Percentiles rank a stretch among this genome's conserved stretches.
phyloP scores from a whole-genome alignment of 2,888 invertebrate species.

The Acleris holmiana region DNA sequence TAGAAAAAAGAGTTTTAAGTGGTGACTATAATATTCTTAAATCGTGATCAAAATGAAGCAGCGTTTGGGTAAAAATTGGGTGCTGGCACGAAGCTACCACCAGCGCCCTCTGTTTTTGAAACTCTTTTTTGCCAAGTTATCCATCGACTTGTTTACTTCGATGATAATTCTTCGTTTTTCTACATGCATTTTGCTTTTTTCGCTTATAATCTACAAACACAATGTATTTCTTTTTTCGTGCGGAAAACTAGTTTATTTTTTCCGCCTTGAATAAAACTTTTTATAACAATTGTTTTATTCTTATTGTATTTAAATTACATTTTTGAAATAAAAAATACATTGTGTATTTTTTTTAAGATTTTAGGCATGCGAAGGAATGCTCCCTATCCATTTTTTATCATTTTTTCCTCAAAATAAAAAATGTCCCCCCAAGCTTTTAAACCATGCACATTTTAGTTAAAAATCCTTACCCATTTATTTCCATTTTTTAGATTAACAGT shows the following conservation, averaged over 20 bases:
- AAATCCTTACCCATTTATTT: not conserved
- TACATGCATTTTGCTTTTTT: conserved; percentile 29
- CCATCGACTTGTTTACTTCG: not conserved
- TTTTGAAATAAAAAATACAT: not conserved
- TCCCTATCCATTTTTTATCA: conserved; percentile 27
- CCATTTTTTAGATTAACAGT: conserved; percentile 25
- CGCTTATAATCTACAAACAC: conserved; percentile 15
- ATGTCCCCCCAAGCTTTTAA: not conserved
- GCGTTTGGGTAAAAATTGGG: too few relatives aligned
- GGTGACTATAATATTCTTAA: too few relatives aligned
- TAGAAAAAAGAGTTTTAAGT: too few relatives aligned
- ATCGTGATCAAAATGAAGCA: too few relatives aligned
- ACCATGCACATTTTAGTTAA: conserved; percentile 12
- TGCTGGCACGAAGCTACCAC: too few relatives aligned
- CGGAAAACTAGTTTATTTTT: too few relatives aligned
- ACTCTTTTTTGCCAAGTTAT: not conserved
- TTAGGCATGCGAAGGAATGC: conserved; percentile 59
- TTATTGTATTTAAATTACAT: too few relatives aligned
- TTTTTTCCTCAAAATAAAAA: not conserved
- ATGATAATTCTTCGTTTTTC: not conserved
- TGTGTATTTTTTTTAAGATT: conserved; percentile 38
- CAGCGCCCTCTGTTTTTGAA: not conserved
- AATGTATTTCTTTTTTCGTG: conserved; percentile 2
- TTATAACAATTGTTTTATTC: too few relatives aligned
- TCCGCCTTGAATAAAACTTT: too few relatives aligned